Conservation (phyloP, 2,888 invertebrate genomes). For the Theretra japonica region DNA sequence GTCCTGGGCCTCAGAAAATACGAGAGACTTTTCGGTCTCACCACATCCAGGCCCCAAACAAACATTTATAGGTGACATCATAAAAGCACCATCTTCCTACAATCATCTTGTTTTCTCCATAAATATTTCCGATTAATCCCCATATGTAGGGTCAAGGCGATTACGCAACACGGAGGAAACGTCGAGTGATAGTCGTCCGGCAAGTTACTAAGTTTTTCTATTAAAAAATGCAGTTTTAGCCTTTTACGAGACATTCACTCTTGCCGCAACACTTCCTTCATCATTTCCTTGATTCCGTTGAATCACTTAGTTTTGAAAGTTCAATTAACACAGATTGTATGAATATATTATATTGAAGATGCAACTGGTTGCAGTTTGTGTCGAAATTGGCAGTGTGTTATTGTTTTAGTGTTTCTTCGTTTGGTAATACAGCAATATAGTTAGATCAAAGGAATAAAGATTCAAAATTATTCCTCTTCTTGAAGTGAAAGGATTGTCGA, state of each 20-base stretch:
- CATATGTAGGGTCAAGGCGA: slow-evolving; percentile 1
- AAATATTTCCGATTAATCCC: not conserved
- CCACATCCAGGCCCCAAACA: too few relatives aligned
- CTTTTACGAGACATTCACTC: slow-evolving; percentile 9
- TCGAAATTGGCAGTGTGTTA: not conserved
- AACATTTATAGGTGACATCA: too few relatives aligned
- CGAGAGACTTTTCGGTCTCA: too few relatives aligned
- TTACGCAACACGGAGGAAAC: not conserved
- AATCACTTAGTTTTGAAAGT: slow-evolving; percentile 18
- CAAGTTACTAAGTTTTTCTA: slow-evolving; percentile 11
- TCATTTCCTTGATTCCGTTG: slow-evolving; percentile 22
- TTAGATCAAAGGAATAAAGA: too few relatives aligned
- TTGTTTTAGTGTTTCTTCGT: not conserved
- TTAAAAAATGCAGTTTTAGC: slow-evolving; percentile 13
- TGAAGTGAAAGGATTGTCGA: too few relatives aligned
- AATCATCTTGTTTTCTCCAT: too few relatives aligned
- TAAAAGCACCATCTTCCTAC: too few relatives aligned
- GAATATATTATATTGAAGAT: slow-evolving; percentile 1
- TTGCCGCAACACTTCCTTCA: slow-evolving; percentile 22
- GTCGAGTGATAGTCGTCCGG: slow-evolving; percentile 1
- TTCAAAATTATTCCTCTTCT: too few relatives aligned
- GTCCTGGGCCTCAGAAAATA: too few relatives aligned
- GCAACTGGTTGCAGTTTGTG: not conserved
- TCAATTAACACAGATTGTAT: not conserved
- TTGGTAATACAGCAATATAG: not conserved